Evolutionary conservation across 1,140 invertebrate genomes (phyloP).

Genomic region (Holcopasites calliopsidis): DNA sequence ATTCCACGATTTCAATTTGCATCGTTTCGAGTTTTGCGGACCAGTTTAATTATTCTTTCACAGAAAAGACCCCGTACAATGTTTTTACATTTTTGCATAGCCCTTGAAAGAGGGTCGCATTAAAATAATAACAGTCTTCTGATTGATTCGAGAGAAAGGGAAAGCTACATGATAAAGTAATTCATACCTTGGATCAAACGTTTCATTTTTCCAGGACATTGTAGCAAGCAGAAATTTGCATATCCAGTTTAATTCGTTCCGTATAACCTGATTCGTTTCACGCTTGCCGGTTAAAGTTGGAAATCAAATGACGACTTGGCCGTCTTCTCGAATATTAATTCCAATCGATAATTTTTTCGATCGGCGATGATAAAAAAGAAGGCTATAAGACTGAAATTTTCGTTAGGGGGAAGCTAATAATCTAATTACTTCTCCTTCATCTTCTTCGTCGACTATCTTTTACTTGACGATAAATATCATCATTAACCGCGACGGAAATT

Average conservation of each 20-base stretch:
- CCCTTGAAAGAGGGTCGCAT: too few relatives aligned
- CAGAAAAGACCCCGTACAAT: too few relatives aligned
- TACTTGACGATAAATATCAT: not conserved
- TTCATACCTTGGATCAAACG: not conserved
- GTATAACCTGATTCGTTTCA: too few relatives aligned
- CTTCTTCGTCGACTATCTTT: too few relatives aligned
- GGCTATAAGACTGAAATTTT: too few relatives aligned
- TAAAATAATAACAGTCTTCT: not conserved
- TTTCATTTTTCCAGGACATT: constrained; percentile 5
- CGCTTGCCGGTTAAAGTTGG: too few relatives aligned
- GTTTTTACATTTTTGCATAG: too few relatives aligned
- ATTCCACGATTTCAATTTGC: too few relatives aligned
- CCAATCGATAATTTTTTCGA: not conserved
- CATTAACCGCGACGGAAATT: not conserved
- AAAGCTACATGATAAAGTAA: not conserved
- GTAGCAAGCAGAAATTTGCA: constrained; percentile 20
- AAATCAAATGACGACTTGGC: constrained; percentile 1
- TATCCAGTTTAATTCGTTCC: constrained; percentile 34
- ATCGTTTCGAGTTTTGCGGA: too few relatives aligned
- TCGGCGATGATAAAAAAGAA: too few relatives aligned
- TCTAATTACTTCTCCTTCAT: not conserved
- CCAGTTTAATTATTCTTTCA: too few relatives aligned
- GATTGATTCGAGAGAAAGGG: not conserved
- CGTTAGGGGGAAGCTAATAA: too few relatives aligned
- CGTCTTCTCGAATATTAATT: constrained; percentile 6